Evolutionary conservation across 2,888 invertebrate species (phyloP).

Genomic region (Ctena decussata): DNA sequence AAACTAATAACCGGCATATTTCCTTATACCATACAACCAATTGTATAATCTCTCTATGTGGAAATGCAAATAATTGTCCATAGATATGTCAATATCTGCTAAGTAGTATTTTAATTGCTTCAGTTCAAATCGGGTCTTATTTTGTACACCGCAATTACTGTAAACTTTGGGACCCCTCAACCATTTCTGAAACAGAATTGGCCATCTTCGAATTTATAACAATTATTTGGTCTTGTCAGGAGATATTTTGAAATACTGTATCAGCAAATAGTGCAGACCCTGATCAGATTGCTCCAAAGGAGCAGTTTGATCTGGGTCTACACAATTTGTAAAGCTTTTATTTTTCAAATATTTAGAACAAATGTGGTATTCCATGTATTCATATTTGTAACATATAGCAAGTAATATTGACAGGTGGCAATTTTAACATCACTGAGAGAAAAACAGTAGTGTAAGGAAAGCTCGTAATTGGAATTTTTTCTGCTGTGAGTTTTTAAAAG

Average conservation of each 20-base stretch:
- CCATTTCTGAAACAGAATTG: no score
- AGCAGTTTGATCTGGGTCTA: no score
- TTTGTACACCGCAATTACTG: no score
- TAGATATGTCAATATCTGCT: not conserved
- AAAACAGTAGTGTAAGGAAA: not conserved
- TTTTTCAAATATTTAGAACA: no score
- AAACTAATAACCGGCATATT: not conserved
- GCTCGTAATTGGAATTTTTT: not conserved
- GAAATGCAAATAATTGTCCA: conserved; percentile 1
- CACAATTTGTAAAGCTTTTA: no score
- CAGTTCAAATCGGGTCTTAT: not conserved
- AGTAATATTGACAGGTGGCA: not conserved
- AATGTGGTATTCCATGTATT: not conserved
- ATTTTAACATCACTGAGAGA: not conserved
- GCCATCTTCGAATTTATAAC: no score
- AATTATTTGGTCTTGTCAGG: no score
- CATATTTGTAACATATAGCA: not conserved
- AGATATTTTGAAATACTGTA: no score
- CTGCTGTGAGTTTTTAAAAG: not conserved
- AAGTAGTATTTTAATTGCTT: not conserved
- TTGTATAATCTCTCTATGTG: not conserved
- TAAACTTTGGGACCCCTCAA: no score
- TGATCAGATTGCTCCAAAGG: no score
- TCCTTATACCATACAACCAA: not conserved
- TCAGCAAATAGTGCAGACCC: no score